Evolutionary conservation across 2,888 invertebrate genomes (phyloP).

Genomic region (Pristionchus mayeri): DNA sequence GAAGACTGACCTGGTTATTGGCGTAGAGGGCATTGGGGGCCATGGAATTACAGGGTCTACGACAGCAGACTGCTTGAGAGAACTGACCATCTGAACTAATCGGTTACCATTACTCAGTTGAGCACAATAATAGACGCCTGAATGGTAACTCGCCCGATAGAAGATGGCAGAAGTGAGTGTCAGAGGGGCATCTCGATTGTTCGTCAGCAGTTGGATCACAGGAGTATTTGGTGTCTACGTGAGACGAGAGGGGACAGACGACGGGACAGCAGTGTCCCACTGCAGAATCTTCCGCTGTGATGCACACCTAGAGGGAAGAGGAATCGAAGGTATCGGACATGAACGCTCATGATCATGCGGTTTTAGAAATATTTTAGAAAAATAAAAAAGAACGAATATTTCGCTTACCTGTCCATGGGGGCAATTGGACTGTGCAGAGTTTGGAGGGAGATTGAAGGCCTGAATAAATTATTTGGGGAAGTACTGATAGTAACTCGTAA

Average conservation of each 20-base stretch:
- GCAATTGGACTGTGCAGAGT: constrained; percentile 66
- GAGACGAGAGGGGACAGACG: constrained; percentile 71
- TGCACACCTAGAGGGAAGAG: constrained; percentile 58
- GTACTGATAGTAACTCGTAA: neutral
- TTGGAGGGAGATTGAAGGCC: constrained; percentile 64
- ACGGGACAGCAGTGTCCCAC: constrained; percentile 75
- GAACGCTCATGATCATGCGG: neutral
- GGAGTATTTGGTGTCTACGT: constrained; percentile 65
- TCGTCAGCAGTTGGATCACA: constrained; percentile 62
- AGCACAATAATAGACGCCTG: neutral
- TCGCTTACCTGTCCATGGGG: constrained; percentile 63
- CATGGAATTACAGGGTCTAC: constrained; percentile 75
- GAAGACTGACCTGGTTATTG: constrained; percentile 61
- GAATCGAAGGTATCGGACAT: neutral
- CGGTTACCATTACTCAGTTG: neutral
- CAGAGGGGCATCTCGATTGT: constrained; percentile 67
- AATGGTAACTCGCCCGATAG: constrained; percentile 69
- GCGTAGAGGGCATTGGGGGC: constrained; percentile 75
- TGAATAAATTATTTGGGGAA: constrained; percentile 8
- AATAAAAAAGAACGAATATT: neutral
- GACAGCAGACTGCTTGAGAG: constrained; percentile 73
- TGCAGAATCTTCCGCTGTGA: constrained; percentile 71
- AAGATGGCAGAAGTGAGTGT: constrained; percentile 75
- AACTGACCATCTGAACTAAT: constrained; percentile 63
- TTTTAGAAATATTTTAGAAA: neutral